Evolutionary conservation across 2,797 vertebrate genomes (phyloP).

Genomic region (Urocyon cinereoargenteus): DNA sequence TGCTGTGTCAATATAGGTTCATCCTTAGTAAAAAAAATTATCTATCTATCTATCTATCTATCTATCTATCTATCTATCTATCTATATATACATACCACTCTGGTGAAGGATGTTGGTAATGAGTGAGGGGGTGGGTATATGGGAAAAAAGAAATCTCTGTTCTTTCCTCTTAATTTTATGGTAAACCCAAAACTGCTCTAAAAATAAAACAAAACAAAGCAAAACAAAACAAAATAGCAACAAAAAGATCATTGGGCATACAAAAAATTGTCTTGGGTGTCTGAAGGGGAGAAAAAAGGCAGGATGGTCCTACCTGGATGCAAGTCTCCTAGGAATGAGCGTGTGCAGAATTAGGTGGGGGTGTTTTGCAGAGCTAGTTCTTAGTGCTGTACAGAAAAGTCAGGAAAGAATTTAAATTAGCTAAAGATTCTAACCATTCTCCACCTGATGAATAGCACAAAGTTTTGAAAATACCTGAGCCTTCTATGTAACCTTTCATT

Average conservation of each 20-base stretch:
- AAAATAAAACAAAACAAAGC: background rate
- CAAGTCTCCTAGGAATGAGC: background rate
- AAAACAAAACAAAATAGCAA: background rate
- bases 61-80: too few species aligned
- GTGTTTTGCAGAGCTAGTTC: background rate
- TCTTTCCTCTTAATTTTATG: background rate
- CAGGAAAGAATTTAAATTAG: background rate
- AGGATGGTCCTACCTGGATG: background rate
- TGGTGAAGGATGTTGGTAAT: background rate
- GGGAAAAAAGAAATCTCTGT: background rate
- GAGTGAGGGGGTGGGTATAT: background rate
- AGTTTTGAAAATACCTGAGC: background rate
- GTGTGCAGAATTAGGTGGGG: background rate
- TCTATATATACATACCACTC: background rate
- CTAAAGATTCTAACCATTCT: background rate
- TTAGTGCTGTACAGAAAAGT: background rate
- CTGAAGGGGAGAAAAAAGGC: background rate
- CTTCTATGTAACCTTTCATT: background rate
- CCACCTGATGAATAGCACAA: background rate
- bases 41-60: too few species aligned
- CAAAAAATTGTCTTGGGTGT: background rate
- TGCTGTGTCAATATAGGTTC: background rate
- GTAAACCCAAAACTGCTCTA: background rate
- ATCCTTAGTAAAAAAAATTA: background rate
- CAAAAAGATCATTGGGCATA: background rate